Conservation (phyloP, 2,888 invertebrate species). For the Drosophila birchii region DNA sequence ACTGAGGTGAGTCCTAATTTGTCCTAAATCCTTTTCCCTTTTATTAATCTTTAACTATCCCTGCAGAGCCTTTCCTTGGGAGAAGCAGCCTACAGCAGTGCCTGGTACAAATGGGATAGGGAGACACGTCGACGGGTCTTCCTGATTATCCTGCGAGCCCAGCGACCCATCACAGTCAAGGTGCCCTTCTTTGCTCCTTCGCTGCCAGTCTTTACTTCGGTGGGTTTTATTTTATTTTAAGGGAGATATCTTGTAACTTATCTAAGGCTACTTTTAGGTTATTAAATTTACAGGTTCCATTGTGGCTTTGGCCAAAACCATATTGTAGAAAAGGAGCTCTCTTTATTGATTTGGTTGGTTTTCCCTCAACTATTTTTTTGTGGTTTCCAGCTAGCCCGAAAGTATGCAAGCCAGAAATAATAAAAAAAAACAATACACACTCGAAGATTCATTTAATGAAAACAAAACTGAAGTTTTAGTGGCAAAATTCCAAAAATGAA, state of each 20-base stretch:
- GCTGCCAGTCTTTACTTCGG: conserved; percentile 54
- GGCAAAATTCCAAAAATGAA: conserved; percentile 2
- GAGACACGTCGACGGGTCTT: conserved; percentile 57
- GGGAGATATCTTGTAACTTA: neutral
- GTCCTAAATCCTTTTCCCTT: accelerated
- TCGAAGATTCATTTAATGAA: neutral
- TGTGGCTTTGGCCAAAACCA: conserved; percentile 72
- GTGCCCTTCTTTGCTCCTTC: conserved; percentile 67
- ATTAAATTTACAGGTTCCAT: conserved; percentile 75
- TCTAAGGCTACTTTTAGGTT: conserved; percentile 39
- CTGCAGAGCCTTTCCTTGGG: conserved; percentile 62
- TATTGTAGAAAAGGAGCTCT: conserved; percentile 45
- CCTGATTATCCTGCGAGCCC: conserved; percentile 61
- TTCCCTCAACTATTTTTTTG: neutral
- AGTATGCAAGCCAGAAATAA: conserved; percentile 31
- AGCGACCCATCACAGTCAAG: conserved; percentile 55
- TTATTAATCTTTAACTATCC: neutral
- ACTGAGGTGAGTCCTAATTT: conserved; percentile 48
- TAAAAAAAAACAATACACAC: neutral
- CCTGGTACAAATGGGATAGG: conserved; percentile 63
- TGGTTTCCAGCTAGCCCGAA: conserved; percentile 23
- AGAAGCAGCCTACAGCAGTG: conserved; percentile 63
- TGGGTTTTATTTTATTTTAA: conserved; percentile 21
- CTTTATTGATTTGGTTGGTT: neutral
- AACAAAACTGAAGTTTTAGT: neutral